A percentile compares a stretch with the other conserved stretches of the same genome.
Evolutionary conservation across 2,113 vertebrate genomes (phyloP).

Genomic region (Osmerus eperlanus): DNA sequence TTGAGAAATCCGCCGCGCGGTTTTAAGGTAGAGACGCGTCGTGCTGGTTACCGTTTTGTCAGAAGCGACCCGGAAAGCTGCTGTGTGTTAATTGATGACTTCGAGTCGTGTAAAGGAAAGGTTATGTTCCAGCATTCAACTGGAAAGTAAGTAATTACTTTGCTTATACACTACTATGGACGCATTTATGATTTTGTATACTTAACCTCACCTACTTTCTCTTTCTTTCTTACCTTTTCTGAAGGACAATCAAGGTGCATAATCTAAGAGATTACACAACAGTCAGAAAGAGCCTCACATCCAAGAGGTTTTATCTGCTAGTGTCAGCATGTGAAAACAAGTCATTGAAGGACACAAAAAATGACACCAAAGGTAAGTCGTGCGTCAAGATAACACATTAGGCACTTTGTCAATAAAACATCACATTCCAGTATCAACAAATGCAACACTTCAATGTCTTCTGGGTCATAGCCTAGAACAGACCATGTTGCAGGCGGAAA

Average conservation of each 20-base stretch:
- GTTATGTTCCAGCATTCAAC: slow-evolving; percentile 56
- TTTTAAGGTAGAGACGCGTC: slow-evolving; percentile 44
- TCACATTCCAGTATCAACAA: too few relatives aligned
- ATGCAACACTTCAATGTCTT: background rate
- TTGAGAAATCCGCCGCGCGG: slow-evolving; percentile 50
- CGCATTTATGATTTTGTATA: background rate
- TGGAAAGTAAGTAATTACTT: slow-evolving; percentile 50
- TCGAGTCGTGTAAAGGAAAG: slow-evolving; percentile 29
- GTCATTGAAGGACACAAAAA: background rate
- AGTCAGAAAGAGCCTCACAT: slow-evolving; percentile 57
- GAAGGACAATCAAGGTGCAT: slow-evolving; percentile 51
- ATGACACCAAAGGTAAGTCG: slow-evolving; percentile 21
- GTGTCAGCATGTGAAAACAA: slow-evolving; percentile 29
- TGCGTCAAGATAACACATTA: too few relatives aligned
- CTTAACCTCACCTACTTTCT: background rate
- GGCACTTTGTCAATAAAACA: too few relatives aligned
- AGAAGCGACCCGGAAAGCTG: slow-evolving; percentile 34
- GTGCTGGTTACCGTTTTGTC: slow-evolving; percentile 29
- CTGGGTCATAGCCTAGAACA: background rate
- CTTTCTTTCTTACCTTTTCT: background rate
- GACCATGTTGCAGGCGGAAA: background rate
- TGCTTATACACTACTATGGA: background rate
- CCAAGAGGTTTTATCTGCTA: slow-evolving; percentile 59
- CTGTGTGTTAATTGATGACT: slow-evolving; percentile 61
- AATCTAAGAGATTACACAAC: slow-evolving; percentile 57